Conservation (phyloP, 2,888 invertebrate species). For the Cenopis cana region DNA sequence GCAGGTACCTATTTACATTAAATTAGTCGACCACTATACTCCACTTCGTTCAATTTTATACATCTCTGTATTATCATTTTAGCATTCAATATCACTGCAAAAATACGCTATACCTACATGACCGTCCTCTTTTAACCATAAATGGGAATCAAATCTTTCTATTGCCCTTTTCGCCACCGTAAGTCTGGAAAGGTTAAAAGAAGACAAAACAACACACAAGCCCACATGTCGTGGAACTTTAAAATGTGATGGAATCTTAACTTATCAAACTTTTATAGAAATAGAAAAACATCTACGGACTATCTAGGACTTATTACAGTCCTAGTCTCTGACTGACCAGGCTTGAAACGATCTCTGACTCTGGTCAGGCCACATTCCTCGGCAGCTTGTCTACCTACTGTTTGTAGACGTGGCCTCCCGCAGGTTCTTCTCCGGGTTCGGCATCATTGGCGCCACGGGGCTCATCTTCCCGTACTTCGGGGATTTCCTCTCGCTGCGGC, state of each 20-base stretch:
- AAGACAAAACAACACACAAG: neutral
- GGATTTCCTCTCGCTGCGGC: constrained; percentile 82
- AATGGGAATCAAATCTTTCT: too few relatives aligned
- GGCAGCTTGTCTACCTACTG: constrained; percentile 60
- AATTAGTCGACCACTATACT: neutral
- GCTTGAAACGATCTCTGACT: constrained; percentile 10
- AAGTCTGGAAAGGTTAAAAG: neutral
- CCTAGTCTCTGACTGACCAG: neutral
- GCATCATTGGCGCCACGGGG: constrained; percentile 86
- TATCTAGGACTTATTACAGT: neutral
- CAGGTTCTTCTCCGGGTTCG: constrained; percentile 87
- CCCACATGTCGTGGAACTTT: neutral
- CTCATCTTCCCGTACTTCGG: constrained; percentile 85
- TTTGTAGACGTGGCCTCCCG: constrained; percentile 65
- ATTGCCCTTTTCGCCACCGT: neutral
- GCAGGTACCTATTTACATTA: constrained; percentile 76
- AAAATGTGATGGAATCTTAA: neutral
- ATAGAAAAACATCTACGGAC: too few relatives aligned
- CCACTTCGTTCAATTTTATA: too few relatives aligned
- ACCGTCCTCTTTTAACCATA: too few relatives aligned
- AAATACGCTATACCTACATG: too few relatives aligned
- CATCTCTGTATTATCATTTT: too few relatives aligned
- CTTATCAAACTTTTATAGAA: neutral
- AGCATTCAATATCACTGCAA: too few relatives aligned
- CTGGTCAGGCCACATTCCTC: constrained; percentile 31